Conservation (phyloP, 2,888 invertebrate genomes). For the Drosophila mercatorum region DNA sequence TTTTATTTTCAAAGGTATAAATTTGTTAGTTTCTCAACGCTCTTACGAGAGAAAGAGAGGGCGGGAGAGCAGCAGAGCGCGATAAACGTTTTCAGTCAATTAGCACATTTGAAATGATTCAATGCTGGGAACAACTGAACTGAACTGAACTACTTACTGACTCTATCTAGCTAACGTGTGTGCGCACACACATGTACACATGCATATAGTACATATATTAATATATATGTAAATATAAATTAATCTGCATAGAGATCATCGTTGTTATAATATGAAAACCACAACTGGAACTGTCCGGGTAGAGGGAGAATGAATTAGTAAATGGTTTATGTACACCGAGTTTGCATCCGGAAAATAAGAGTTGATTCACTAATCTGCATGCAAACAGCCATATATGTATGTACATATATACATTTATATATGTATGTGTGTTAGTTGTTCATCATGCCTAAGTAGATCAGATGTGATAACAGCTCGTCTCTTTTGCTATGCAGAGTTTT, state of each 20-base stretch:
- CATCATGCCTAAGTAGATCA: background rate
- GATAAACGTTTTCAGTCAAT: conserved; percentile 73
- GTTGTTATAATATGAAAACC: background rate
- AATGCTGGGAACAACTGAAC: conserved; percentile 38
- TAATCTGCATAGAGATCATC: background rate
- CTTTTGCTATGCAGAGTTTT: background rate
- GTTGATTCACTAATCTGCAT: background rate
- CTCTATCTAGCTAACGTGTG: conserved; percentile 2
- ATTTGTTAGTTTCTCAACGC: conserved; percentile 25
- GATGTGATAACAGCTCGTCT: background rate
- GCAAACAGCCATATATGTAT: background rate
- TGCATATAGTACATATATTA: conserved; percentile 14
- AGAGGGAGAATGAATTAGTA: conserved; percentile 6
- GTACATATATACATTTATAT: background rate
- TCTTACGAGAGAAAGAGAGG: conserved; percentile 21
- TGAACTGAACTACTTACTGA: conserved; percentile 26
- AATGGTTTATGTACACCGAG: background rate
- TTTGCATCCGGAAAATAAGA: conserved; percentile 8
- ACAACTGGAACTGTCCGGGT: conserved; percentile 9
- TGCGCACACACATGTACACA: background rate
- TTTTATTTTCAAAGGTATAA: conserved; percentile 6
- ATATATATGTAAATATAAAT: background rate
- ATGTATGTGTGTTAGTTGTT: background rate
- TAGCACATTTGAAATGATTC: conserved; percentile 64
- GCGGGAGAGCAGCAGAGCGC: conserved; percentile 23